These are phyloP conservation scores for Pangasius krempfi DNA, from an alignment of 2,797 vertebrate species.

Conservation along the genomic window DNA sequence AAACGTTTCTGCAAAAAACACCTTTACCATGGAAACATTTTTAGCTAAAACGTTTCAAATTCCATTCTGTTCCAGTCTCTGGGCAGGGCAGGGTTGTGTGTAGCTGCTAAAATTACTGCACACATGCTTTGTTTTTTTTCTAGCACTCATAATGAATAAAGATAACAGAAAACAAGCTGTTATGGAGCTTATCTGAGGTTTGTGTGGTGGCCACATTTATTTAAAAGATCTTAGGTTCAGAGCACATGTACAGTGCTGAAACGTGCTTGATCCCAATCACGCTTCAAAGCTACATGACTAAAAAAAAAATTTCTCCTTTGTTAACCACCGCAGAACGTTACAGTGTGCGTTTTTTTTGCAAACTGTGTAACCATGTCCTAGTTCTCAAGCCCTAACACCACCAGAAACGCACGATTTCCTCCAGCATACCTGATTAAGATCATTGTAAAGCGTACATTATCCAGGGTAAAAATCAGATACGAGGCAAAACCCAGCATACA, in stretches of 20 bases:
- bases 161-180: background rate
- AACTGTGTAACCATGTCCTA: background rate
- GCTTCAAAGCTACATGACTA: background rate
- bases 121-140: background rate
- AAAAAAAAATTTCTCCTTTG: background rate
- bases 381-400: background rate
- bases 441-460: background rate
- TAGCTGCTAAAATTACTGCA: background rate
- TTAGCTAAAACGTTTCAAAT: slow-evolving; percentile 88
- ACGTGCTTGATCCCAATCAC: background rate
- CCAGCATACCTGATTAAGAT: background rate
- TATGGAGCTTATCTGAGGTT: background rate
- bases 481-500: background rate
- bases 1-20: slow-evolving; percentile 90
- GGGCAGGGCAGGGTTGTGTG: slow-evolving; percentile 42
- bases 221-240: background rate
- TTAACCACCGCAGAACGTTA: background rate
- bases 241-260: background rate
- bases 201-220: background rate
- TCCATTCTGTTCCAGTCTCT: slow-evolving; percentile 80
- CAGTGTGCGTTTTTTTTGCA: background rate
- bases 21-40: slow-evolving; percentile 83
- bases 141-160: background rate
- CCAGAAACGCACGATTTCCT: background rate
- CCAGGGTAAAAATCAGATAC: background rate